Percentiles rank a stretch among this genome's conserved stretches.
phyloP scores from a whole-genome alignment of 1,140 invertebrate species.

The Leptopilina clavipes region DNA sequence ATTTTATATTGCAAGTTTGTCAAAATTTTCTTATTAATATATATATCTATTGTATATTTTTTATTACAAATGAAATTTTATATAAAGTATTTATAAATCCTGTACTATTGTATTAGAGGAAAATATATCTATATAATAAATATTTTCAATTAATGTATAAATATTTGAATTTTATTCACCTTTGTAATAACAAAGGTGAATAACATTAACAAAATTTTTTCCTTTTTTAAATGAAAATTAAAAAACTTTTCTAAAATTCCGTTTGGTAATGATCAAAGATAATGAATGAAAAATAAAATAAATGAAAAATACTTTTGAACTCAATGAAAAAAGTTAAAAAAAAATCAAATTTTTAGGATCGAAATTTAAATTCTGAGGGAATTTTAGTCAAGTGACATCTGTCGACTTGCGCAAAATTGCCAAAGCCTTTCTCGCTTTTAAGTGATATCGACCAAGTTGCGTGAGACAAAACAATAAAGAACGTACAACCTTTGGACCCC shows the following conservation, averaged over 20 bases:
- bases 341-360: too few relatives aligned
- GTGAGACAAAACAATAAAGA: neutral
- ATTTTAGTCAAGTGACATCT: neutral
- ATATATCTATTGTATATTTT: neutral
- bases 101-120: neutral
- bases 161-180: too few relatives aligned
- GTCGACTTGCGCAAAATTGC: neutral
- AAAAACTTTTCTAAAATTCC: too few relatives aligned
- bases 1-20: slow-evolving; percentile 1
- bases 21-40: neutral
- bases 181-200: too few relatives aligned
- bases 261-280: too few relatives aligned
- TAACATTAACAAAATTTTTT: too few relatives aligned
- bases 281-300: too few relatives aligned
- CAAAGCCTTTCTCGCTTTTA: neutral
- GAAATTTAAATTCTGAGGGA: too few relatives aligned
- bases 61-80: neutral
- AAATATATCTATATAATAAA: slow-evolving; percentile 28
- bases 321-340: too few relatives aligned
- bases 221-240: too few relatives aligned
- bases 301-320: too few relatives aligned
- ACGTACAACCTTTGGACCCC: too few relatives aligned
- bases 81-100: slow-evolving; percentile 4
- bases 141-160: neutral
- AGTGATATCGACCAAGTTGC: neutral